Base-by-base conservation (phyloP, 1,140 invertebrate genomes). In the Odontomachus brunneus region DNA sequence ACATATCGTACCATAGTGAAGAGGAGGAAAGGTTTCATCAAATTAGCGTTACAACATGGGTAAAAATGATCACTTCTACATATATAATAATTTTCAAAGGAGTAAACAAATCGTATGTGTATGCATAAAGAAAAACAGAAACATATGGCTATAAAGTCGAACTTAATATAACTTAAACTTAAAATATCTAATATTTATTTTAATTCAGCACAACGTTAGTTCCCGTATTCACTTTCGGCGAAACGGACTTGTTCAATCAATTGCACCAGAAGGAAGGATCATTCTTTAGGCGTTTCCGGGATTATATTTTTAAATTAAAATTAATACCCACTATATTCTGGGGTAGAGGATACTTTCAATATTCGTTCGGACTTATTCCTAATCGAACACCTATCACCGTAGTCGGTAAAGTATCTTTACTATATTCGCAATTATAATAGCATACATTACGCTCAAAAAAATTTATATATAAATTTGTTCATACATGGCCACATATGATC, bases 141-240 rank as follows among this genome's bases (percentile, higher is more conserved):
- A n/a, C n/a, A n/a, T n/a, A n/a, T n/a, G n/a, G n/a, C n/a, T n/a
- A n/a, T n/a, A n/a, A n/a, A n/a, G n/a, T n/a, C n/a, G n/a, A n/a
- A n/a, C n/a, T n/a, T n/a, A n/a, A n/a, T n/a, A n/a, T n/a, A n/a
- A n/a, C n/a, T n/a, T n/a, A n/a, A n/a, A n/a, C n/a, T n/a, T 57
- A 57, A 5, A n/a, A 15, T 0, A 7, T 49, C 0, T 63, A 17
- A 73, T 81, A 66, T 65, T 72, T 0, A 38, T 75, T 84, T 63
- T 84, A 65, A 92, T 94, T 44, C 93, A 98, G 97, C 24, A 95
- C 96, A 7, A 94, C 96, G 0, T 92, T 99, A 74, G 98, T 99
- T 2, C 99, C 98, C 22, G 96, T 98, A 0, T 96, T 98, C 90
- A 97, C 97, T 0, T 99, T 99, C 93, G 98, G 98, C 0, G 98